Conservation (phyloP, 2,113 vertebrate species). For the Bubo blakistoni region DNA sequence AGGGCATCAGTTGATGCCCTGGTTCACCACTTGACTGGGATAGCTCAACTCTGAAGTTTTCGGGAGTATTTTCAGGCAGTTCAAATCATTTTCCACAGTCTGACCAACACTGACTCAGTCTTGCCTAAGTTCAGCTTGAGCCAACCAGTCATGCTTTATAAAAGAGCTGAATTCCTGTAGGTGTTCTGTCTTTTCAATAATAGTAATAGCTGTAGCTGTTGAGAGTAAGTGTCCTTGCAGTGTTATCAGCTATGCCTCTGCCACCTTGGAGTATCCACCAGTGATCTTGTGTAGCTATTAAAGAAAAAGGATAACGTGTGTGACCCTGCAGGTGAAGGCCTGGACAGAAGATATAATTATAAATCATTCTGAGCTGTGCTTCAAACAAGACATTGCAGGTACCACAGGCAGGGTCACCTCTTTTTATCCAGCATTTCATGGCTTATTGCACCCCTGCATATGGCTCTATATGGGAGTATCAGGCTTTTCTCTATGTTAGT, state of each 20-base stretch:
- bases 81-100: neutral
- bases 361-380: neutral
- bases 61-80: neutral
- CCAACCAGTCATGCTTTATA: neutral
- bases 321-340: neutral
- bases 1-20: neutral
- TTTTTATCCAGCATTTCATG: neutral
- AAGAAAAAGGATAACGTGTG: neutral
- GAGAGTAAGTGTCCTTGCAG: neutral
- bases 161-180: neutral
- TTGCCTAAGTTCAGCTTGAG: neutral
- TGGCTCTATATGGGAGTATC: neutral
- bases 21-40: neutral
- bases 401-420: neutral
- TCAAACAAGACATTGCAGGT: neutral
- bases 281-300: neutral
- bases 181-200: neutral
- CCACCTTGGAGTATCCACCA: neutral
- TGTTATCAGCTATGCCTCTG: neutral
- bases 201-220: neutral
- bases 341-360: neutral
- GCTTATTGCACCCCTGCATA: neutral
- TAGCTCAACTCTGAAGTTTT: neutral
- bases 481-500: neutral
- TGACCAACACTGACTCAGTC: neutral